Conservation (phyloP, 2,888 invertebrate species). For the Hedychridium roseum region DNA sequence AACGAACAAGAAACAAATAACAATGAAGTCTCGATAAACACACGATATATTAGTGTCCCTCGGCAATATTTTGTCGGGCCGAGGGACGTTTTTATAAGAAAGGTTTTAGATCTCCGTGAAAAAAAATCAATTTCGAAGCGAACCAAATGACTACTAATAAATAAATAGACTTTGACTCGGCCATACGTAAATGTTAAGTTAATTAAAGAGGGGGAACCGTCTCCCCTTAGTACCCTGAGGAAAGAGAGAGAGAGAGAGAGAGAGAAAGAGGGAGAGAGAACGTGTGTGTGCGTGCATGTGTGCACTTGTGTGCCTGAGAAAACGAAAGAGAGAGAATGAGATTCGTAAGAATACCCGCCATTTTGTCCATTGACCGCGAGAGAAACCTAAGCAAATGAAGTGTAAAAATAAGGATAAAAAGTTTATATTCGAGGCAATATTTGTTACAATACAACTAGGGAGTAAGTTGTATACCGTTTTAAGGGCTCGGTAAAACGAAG, state of each 20-base stretch:
- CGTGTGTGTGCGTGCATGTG: conserved; percentile 2
- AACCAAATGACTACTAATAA: conserved; percentile 50
- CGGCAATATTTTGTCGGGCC: conserved; percentile 61
- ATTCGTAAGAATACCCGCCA: conserved; percentile 2
- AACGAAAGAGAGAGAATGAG: conserved; percentile 5
- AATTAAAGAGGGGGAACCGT: conserved; percentile 27
- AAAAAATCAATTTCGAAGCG: conserved; percentile 50
- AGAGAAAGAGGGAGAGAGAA: conserved; percentile 10
- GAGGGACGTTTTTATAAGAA: conserved; percentile 61
- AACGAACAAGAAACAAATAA: conserved; percentile 23
- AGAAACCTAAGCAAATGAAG: conserved; percentile 33
- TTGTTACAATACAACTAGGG: conserved; percentile 60
- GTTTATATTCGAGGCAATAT: conserved; percentile 63
- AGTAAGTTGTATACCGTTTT: conserved; percentile 49
- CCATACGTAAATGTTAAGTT: conserved; percentile 52
- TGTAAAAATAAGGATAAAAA: conserved; percentile 38
- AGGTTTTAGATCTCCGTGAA: conserved; percentile 55
- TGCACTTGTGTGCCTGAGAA: conserved; percentile 8
- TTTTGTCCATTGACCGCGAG: conserved; percentile 6
- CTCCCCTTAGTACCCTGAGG: too few relatives aligned
- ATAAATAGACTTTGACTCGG: conserved; percentile 54
- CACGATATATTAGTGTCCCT: conserved; percentile 55
- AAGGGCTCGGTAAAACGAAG: conserved; percentile 26
- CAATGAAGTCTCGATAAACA: conserved; percentile 39
- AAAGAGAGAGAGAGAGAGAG: conserved; percentile 4